A percentile compares a stretch with the other conserved stretches of the same genome.
Evolutionary conservation across 2,888 invertebrate genomes (phyloP).

Genomic region (Rotaria macrura): DNA sequence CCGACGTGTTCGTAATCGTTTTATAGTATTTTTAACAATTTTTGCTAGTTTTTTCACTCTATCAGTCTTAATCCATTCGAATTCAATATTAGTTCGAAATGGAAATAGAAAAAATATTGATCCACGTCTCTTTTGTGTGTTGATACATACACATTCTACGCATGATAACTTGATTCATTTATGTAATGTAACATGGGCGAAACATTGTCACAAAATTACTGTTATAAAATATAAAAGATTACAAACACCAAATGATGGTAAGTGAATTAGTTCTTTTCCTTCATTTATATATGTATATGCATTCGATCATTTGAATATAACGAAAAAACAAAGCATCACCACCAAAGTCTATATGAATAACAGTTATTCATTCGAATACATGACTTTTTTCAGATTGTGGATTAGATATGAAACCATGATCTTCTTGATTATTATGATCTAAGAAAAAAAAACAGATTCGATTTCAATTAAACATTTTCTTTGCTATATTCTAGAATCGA

Average conservation of each 20-base stretch:
- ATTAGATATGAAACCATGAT: too few relatives aligned
- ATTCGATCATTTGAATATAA: too few relatives aligned
- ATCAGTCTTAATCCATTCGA: not conserved
- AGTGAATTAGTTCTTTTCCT: too few relatives aligned
- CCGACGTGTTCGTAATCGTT: not conserved
- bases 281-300: too few relatives aligned
- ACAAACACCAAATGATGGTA: not conserved
- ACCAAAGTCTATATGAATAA: too few relatives aligned
- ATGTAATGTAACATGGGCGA: not conserved
- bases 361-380: too few relatives aligned
- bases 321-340: too few relatives aligned
- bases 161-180: not conserved
- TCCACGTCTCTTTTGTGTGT: not conserved
- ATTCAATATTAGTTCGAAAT: not conserved
- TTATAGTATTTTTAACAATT: not conserved
- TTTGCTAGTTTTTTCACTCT: not conserved
- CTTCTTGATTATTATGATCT: too few relatives aligned
- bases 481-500: not conserved
- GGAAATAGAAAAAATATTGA: not conserved
- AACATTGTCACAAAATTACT: not conserved
- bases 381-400: too few relatives aligned
- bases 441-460: too few relatives aligned
- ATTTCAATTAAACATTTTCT: too few relatives aligned
- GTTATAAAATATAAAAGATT: not conserved
- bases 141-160: not conserved